These are phyloP conservation scores for Leuciscus waleckii DNA, from an alignment of 2,797 vertebrate genomes.

Conservation along the genomic window DNA sequence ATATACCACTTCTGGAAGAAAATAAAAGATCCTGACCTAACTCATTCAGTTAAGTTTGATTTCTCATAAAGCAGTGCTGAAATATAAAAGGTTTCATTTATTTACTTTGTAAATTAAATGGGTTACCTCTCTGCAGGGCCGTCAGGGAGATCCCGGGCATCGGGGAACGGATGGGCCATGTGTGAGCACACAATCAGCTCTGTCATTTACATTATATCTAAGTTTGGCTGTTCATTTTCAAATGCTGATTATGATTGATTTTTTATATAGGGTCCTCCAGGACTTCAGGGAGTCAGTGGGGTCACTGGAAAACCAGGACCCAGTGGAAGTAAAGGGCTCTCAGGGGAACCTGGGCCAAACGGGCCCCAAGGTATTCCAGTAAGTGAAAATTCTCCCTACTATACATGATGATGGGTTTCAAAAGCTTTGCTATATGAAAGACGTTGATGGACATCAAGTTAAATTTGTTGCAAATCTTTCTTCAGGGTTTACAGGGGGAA, in stretches of 20 bases:
- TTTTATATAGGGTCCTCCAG: constrained; percentile 78
- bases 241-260: constrained; percentile 4
- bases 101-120: background rate
- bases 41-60: constrained; percentile 3
- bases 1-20: constrained; percentile 43
- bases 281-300: constrained; percentile 75
- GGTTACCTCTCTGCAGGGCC: constrained; percentile 74
- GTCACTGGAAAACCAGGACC: constrained; percentile 78
- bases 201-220: constrained; percentile 5
- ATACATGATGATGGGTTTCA: background rate
- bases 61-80: background rate
- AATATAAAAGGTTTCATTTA: background rate
- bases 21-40: background rate
- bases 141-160: constrained; percentile 80
- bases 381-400: constrained; percentile 67
- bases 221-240: background rate
- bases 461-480: constrained; percentile 1
- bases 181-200: constrained; percentile 72
- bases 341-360: constrained; percentile 74
- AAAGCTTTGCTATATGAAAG: background rate
- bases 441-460: background rate
- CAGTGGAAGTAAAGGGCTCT: constrained; percentile 76
- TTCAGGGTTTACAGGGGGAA: constrained; percentile 74
- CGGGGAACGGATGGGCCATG: constrained; percentile 79
- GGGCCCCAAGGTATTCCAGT: constrained; percentile 83